These are phyloP conservation scores for Lamellibrachia columna DNA, from an alignment of 2,888 invertebrate species.

Conservation along the genomic window DNA sequence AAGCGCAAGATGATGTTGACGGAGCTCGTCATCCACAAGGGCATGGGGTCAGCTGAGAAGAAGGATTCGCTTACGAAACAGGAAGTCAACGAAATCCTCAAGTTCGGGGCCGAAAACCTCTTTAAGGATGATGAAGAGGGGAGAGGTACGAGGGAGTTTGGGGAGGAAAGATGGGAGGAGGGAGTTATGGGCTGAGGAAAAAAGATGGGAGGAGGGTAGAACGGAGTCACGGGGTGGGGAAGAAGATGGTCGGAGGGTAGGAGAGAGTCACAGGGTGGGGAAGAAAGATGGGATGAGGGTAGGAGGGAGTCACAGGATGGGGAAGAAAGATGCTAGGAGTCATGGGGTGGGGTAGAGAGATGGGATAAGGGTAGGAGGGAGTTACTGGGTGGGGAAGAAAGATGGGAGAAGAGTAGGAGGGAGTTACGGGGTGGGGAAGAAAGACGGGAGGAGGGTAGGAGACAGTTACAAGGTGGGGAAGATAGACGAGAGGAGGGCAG, in stretches of 20 bases:
- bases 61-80: conserved; percentile 91
- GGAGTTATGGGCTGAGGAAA: neutral
- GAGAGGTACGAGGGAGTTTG: conserved; percentile 31
- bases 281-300: no score
- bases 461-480: no score
- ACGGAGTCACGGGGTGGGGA: neutral
- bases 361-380: neutral
- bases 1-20: conserved; percentile 99
- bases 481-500: neutral
- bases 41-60: conserved; percentile 79
- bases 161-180: neutral
- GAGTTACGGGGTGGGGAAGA: no score
- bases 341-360: neutral
- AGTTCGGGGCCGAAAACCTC: conserved; percentile 96
- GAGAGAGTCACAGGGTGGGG: no score
- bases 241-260: neutral
- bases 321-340: neutral
- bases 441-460: no score
- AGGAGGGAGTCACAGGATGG: no score
- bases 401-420: neutral
- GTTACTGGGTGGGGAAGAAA: neutral
- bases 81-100: conserved; percentile 94
- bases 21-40: conserved; percentile 81
- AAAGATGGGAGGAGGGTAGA: neutral
- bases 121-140: conserved; percentile 90